phyloP scores from a whole-genome alignment of 2,797 vertebrate species.

The Sebastes melanostomus region DNA sequence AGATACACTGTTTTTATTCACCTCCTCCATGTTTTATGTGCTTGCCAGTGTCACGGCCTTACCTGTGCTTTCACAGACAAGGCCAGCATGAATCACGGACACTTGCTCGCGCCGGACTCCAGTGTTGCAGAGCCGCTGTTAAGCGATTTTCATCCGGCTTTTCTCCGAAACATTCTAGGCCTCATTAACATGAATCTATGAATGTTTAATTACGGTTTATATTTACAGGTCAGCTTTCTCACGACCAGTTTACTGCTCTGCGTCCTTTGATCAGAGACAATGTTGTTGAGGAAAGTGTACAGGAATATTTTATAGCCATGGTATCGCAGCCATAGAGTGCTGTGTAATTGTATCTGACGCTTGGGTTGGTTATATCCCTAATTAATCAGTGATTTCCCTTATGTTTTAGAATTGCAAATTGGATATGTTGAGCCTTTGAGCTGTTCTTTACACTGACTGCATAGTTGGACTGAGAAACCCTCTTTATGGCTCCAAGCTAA shows the following conservation, averaged over 20 bases:
- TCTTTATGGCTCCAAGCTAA: slow-evolving; percentile 68
- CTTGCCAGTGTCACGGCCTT: slow-evolving; percentile 19
- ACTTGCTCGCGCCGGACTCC: background rate
- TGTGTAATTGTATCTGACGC: slow-evolving; percentile 56
- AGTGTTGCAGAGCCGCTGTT: background rate
- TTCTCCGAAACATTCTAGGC: background rate
- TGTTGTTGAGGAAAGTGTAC: slow-evolving; percentile 13
- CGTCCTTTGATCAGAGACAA: slow-evolving; percentile 52
- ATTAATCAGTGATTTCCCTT: slow-evolving; percentile 71
- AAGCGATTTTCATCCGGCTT: background rate
- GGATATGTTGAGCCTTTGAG: slow-evolving; percentile 67
- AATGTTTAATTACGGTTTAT: slow-evolving; percentile 51
- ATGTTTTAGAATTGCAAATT: slow-evolving; percentile 72
- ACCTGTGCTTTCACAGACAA: slow-evolving; percentile 15
- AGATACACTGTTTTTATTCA: slow-evolving; percentile 34
- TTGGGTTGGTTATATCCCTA: slow-evolving; percentile 47
- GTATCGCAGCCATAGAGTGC: slow-evolving; percentile 9
- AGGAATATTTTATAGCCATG: slow-evolving; percentile 5
- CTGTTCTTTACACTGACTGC: slow-evolving; percentile 59
- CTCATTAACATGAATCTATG: slow-evolving; percentile 49
- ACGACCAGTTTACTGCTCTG: background rate
- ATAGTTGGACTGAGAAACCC: slow-evolving; percentile 53
- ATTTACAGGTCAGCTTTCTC: slow-evolving; percentile 22
- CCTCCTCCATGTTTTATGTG: slow-evolving; percentile 27
- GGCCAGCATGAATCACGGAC: slow-evolving; percentile 26